Evolutionary conservation across 1,140 invertebrate genomes (phyloP), one percentile per base, ranked within the genome.

Genomic region (Ephestia elutella): DNA sequence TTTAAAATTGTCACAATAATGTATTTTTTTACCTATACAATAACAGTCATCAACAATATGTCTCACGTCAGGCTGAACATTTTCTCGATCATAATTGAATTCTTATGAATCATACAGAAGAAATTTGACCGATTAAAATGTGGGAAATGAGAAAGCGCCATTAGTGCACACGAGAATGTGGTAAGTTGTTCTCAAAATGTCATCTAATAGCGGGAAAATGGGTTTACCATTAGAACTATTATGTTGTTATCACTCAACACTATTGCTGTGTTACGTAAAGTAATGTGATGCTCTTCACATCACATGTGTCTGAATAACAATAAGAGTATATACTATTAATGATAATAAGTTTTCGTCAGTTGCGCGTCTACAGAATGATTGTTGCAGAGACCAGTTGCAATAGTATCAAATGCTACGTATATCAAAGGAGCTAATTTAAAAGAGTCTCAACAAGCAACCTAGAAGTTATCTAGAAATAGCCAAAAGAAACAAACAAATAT

Each of bases 101-200:
- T 35, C 53, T 25, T 60, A 54, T 65, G 63, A 65, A 56, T 65
- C 63, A 65, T 56, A 55, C 58, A 44, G n/a, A 55, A 57, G 55
- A 59, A 56, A 60, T 64, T 58, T 60, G 49, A 60, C 58, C 54
- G 63, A 65, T 65, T 65, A 60, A 63, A 64, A 69, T 66, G 66
- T 68, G 54, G 56, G 50, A 65, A 68, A 60, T 57, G 63, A 70
- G 66, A 78, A 72, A 70, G 70, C 59, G 38, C n/a, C 38, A 44
- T 44, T 44, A 44, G 38, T 13, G 9, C 9, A 35, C 32, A 35
- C n/a, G 38, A 15, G 38, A 44, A 44, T 44, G 38, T 15, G 38
- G 2, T 32, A 32, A 32, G 30, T 32, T 32, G 7, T n/a, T 44
- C 10, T 44, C 38, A 10, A 44, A 44, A 44, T 44, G 38, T 44